Base-by-base conservation (phyloP, 2,113 vertebrate genomes). In the Lasiurus borealis region DNA sequence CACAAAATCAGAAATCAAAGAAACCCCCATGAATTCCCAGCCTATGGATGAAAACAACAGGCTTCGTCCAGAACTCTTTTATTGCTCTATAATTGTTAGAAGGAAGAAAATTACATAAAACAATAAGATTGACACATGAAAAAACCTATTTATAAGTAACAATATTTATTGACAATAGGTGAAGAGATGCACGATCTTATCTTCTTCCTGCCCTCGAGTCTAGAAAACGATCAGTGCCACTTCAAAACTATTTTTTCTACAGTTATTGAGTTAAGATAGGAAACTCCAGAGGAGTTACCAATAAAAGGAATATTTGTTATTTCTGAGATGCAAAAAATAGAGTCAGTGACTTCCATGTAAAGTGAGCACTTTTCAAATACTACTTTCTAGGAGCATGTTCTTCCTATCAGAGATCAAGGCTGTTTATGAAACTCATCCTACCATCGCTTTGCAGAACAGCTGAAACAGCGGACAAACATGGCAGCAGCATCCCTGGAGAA, bases 81-180 rank as follows among this genome's bases (percentile, higher is more conserved):
- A 88, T 46, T 88, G 54, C 1, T 23, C 71, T 88, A 44, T 66
- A 46, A 86, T 71, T 95, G 19, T 48, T 76, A 57, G 31, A 81
- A n/a, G 23, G 50, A 86, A 90, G 62, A 82, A 96, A 92, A 73
- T 86, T 66, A 73, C 10, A 92, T 64, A 84, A 96, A 92, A 96
- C 50, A 75, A 36, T 59, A 75, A 96, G 77, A 90, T 14, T 66
- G 34, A 57, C 18, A 83, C 21, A 46, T 66, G 34, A 88, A 84
- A 46, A 73, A 19, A 8, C 3, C 1, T 10, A 0, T 36, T 50
- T 69, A 75, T 88, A 71, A 93, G 66, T 72, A 85, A 36, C 87
- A 31, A 44, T 52, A 59, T 85, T 88, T 93, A 85, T 19, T 29
- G 12, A 23, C 29, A 72, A 4, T 59, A 93, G 44, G 71, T 89